These are phyloP conservation scores for Hepsetus odoe DNA, from an alignment of 2,113 vertebrate genomes.

Conservation along the genomic window DNA sequence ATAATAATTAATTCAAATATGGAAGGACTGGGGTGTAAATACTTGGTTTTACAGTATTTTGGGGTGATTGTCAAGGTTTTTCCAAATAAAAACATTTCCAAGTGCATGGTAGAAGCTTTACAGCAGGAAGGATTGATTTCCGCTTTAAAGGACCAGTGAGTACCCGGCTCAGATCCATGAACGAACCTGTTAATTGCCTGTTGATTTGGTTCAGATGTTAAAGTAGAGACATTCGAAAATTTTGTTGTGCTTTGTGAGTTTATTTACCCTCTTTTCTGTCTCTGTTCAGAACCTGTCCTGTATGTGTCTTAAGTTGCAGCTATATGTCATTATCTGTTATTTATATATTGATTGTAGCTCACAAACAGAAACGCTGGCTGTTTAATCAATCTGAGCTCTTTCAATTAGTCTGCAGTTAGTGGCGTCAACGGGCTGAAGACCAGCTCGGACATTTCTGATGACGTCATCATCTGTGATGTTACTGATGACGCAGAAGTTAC, in stretches of 20 bases:
- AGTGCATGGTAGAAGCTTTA: too few relatives aligned
- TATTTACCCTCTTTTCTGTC: slow-evolving; percentile 25
- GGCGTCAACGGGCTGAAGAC: slow-evolving; percentile 74
- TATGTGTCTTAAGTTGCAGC: slow-evolving; percentile 23
- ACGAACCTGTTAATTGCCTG: too few relatives aligned
- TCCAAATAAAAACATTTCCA: too few relatives aligned
- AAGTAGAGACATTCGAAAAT: too few relatives aligned
- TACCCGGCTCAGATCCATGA: too few relatives aligned
- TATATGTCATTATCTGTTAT: slow-evolving; percentile 19
- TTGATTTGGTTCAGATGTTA: too few relatives aligned
- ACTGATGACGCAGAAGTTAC: slow-evolving; percentile 79
- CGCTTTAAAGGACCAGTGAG: too few relatives aligned
- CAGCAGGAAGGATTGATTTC: too few relatives aligned
- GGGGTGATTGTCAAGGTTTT: too few relatives aligned
- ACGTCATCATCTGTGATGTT: slow-evolving; percentile 92
- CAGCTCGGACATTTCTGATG: slow-evolving; percentile 83
- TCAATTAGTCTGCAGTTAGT: slow-evolving; percentile 63
- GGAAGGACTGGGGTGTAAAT: too few relatives aligned
- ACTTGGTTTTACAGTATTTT: too few relatives aligned
- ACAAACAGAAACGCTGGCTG: neutral
- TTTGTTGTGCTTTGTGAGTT: slow-evolving; percentile 1
- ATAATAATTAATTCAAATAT: too few relatives aligned
- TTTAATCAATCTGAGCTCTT: neutral
- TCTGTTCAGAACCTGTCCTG: slow-evolving; percentile 24
- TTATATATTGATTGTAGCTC: slow-evolving; percentile 1